Evolutionary conservation across 2,888 invertebrate genomes (phyloP), one percentile per base, ranked within the genome.

Genomic region (Sthenelais limicola): DNA sequence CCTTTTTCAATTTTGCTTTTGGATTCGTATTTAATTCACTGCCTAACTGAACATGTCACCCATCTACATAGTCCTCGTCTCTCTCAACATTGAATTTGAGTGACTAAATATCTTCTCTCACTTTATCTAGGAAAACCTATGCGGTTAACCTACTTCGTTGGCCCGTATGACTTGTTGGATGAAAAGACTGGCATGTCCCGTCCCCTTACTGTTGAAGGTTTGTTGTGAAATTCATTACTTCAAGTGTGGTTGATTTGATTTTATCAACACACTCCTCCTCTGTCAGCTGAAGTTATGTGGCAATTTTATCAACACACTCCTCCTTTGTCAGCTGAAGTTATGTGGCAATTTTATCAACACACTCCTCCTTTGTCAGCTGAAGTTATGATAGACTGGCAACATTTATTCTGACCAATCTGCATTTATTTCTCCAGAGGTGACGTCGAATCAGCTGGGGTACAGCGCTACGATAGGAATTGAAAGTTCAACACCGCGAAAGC

Each of bases 101-200:
- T n/a, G n/a, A n/a, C n/a, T 56, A 5, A 56, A 4, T 24, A 51
- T 51, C 7, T 51, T 51, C 52, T 51, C n/a, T 43, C 47, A 30
- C n/a, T 28, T 75, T 67, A 83, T 85, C 5, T 88, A 93, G 93
- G 95, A 73, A 95, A 96, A 85, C 94, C 97, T 0, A 94, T 97
- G 94, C 94, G 94, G 82, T 89, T 98, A 33, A 96, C 95, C 0
- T 98, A 96, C 88, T 97, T 97, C 87, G 94, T 97, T 3, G 94
- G 95, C 0, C 96, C 97, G 0, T 97, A 96, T 84, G 96, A 97
- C 86, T 90, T 97, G 66, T 90, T 97, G 80, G 94, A 94, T 85
- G 91, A 92, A 81, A 93, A 93, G 75, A 91, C 90, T 72, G 92
- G 92, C 81, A 91, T 92, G 5, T 90, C 93, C 51, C 92, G 93